Conservation (phyloP, 2,113 vertebrate species). For the Neomonachus schauinslandi region DNA sequence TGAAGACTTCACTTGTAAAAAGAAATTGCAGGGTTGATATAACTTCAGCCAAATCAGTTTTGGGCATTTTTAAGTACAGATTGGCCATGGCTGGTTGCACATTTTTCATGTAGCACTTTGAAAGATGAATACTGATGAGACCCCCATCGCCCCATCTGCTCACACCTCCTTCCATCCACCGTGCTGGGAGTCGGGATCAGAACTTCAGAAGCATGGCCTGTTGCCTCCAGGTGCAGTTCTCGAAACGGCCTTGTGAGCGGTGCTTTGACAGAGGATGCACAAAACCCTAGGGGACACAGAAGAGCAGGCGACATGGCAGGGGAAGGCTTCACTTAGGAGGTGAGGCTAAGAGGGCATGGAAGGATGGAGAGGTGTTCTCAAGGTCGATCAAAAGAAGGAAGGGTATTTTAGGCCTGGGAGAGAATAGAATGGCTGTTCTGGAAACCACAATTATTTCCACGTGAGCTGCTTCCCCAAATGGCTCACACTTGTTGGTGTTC, state of each 20-base stretch:
- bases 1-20: background rate
- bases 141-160: too few relatives aligned
- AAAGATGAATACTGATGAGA: rapidly evolving
- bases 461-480: background rate
- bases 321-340: too few relatives aligned
- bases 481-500: background rate
- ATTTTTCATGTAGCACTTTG: background rate
- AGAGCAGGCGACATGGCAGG: rapidly evolving
- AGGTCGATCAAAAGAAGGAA: background rate
- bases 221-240: background rate
- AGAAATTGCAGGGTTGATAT: background rate
- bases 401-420: background rate
- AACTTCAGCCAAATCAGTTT: background rate
- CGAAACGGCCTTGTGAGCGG: rapidly evolving
- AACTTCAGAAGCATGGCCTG: rapidly evolving
- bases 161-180: background rate
- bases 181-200: background rate
- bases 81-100: background rate
- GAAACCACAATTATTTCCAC: rapidly evolving
- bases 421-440: background rate
- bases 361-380: background rate
- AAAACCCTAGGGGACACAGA: background rate
- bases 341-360: rapidly evolving
- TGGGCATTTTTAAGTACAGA: background rate
- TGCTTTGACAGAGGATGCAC: background rate